A percentile compares a stretch with the other conserved stretches of the same genome.
Conservation (phyloP, 2,888 invertebrate species). For the Nineta flava region DNA sequence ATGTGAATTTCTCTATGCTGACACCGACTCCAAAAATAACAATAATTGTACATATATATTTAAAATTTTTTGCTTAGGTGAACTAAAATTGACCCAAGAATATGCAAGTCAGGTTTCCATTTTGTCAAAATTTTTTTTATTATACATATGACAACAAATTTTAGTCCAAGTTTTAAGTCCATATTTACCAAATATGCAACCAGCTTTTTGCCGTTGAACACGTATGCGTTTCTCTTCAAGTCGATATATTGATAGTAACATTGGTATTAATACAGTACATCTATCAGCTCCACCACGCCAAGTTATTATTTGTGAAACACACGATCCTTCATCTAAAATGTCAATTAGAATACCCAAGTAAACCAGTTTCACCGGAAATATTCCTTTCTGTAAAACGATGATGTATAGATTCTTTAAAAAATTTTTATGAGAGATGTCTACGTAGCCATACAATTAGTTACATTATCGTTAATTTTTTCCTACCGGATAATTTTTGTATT, state of each 20-base stretch:
- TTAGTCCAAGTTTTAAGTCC: not conserved
- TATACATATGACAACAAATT: too few species aligned
- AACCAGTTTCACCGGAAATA: slow-evolving; percentile 23
- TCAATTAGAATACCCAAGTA: slow-evolving; percentile 27
- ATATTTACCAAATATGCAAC: slow-evolving; percentile 22
- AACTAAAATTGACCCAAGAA: too few species aligned
- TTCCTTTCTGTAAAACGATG: slow-evolving; percentile 14
- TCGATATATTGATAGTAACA: slow-evolving; percentile 27
- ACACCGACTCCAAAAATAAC: too few species aligned
- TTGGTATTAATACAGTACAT: slow-evolving; percentile 21
- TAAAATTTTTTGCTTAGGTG: too few species aligned
- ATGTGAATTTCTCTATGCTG: too few species aligned
- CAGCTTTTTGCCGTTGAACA: slow-evolving; percentile 20
- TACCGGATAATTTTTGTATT: too few species aligned
- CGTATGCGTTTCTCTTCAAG: slow-evolving; percentile 25
- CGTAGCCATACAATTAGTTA: too few species aligned
- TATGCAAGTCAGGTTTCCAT: too few species aligned
- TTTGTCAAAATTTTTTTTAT: too few species aligned
- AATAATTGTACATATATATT: too few species aligned
- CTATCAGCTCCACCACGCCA: slow-evolving; percentile 24
- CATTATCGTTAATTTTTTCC: too few species aligned
- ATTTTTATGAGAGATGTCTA: not conserved
- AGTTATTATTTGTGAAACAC: slow-evolving; percentile 27
- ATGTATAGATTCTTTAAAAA: not conserved
- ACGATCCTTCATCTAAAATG: slow-evolving; percentile 22